Conservation (phyloP, 2,888 invertebrate genomes). For the Andrena hattorfiana region DNA sequence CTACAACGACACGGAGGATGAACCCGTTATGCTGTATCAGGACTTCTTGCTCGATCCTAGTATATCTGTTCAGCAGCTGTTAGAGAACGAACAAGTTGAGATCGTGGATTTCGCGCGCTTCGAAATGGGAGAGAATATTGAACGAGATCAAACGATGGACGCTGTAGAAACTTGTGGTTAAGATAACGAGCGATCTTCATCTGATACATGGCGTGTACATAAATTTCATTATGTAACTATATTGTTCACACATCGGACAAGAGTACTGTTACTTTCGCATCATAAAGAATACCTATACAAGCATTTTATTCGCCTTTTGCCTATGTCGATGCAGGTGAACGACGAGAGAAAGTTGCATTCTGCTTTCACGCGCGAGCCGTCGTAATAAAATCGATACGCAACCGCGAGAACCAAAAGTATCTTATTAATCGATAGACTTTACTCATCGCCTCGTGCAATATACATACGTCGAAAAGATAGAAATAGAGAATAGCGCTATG, state of each 20-base stretch:
- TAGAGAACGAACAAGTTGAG: constrained; percentile 88
- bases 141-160: constrained; percentile 86
- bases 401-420: constrained; percentile 3
- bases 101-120: constrained; percentile 94
- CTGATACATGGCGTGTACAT: background rate
- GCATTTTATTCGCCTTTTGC: background rate
- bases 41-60: constrained; percentile 94
- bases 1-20: constrained; percentile 89
- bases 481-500: constrained; percentile 16
- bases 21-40: constrained; percentile 93
- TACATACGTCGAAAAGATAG: constrained; percentile 33
- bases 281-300: constrained; percentile 4
- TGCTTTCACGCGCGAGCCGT: background rate
- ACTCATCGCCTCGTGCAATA: constrained; percentile 4
- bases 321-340: background rate
- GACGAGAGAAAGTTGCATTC: background rate
- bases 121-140: constrained; percentile 92
- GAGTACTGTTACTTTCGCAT: background rate
- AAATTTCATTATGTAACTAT: background rate
- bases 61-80: constrained; percentile 90
- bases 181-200: constrained; percentile 47
- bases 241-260: background rate
- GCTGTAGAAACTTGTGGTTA: constrained; percentile 89
- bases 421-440: constrained; percentile 1
- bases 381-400: background rate